These are phyloP conservation scores for Dallia pectoralis DNA, from an alignment of 2,797 vertebrate genomes.

Conservation along the genomic window DNA sequence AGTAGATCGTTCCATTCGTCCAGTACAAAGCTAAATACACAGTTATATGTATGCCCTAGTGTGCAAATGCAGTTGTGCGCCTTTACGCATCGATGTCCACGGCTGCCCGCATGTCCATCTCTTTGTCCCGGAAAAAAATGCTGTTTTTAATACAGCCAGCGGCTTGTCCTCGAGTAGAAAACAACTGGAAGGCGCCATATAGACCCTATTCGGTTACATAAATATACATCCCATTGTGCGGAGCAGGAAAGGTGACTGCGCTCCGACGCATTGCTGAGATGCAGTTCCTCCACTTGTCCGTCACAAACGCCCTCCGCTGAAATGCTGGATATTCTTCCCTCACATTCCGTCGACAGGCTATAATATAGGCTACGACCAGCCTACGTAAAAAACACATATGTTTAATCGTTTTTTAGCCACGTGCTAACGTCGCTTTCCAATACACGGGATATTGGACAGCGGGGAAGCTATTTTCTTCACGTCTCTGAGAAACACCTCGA, in stretches of 20 bases:
- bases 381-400: not conserved
- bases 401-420: slow-evolving; percentile 24
- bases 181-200: slow-evolving; percentile 34
- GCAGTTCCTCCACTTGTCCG: slow-evolving; percentile 73
- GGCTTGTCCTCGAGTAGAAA: slow-evolving; percentile 8
- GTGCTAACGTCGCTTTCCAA: slow-evolving; percentile 46
- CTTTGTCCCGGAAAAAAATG: slow-evolving; percentile 56
- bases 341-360: slow-evolving; percentile 63
- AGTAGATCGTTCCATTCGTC: not conserved
- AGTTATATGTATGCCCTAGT: not conserved
- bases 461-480: slow-evolving; percentile 41
- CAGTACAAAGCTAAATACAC: slow-evolving; percentile 4
- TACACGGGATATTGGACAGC: slow-evolving; percentile 21
- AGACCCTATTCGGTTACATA: slow-evolving; percentile 59
- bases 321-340: slow-evolving; percentile 69
- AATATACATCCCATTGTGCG: slow-evolving; percentile 71
- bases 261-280: slow-evolving; percentile 69
- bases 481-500: slow-evolving; percentile 39
- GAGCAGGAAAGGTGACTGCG: slow-evolving; percentile 51
- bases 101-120: slow-evolving; percentile 42
- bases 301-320: slow-evolving; percentile 75
- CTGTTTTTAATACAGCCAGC: not conserved
- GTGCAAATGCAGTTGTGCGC: slow-evolving; percentile 38
- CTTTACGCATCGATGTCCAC: slow-evolving; percentile 56
- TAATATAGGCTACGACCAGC: slow-evolving; percentile 34